Evolutionary conservation across 2,797 vertebrate genomes (phyloP).

Genomic region (Mallotus villosus): DNA sequence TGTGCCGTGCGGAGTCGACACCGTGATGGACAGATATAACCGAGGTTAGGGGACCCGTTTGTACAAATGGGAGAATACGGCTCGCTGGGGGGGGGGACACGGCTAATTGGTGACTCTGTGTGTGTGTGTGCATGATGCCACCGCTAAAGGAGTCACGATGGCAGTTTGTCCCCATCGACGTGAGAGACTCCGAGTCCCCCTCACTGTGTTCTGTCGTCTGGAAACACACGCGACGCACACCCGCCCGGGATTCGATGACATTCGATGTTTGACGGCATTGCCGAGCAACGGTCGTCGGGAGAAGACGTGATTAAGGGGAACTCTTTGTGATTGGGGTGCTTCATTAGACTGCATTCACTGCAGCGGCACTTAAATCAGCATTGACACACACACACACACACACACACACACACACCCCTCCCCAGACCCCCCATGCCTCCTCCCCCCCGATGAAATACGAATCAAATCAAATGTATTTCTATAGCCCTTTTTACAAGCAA

Average conservation of each 20-base stretch:
- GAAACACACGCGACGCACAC: slow-evolving; percentile 4
- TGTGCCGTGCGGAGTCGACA: neutral
- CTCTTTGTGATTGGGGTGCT: slow-evolving; percentile 21
- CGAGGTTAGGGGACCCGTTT: too few relatives aligned
- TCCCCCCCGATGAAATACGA: neutral
- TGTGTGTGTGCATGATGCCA: slow-evolving; percentile 12
- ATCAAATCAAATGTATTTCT: neutral
- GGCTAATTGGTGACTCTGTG: slow-evolving; percentile 19
- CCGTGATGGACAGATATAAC: neutral
- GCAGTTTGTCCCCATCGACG: neutral
- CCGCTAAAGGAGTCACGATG: slow-evolving; percentile 7
- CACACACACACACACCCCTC: too few relatives aligned
- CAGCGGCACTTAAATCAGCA: too few relatives aligned
- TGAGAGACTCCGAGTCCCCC: neutral
- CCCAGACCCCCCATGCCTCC: too few relatives aligned
- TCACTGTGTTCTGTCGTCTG: slow-evolving; percentile 5
- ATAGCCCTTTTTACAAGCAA: too few relatives aligned
- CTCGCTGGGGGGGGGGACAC: too few relatives aligned
- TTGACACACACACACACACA: too few relatives aligned
- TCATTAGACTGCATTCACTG: too few relatives aligned
- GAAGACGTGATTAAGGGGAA: slow-evolving; percentile 26
- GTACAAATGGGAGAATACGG: too few relatives aligned
- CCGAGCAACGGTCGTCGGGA: slow-evolving; percentile 19
- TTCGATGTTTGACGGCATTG: slow-evolving; percentile 36
- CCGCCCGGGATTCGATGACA: too few relatives aligned